These are phyloP conservation scores for Galendromus occidentalis DNA, from an alignment of 1,140 invertebrate genomes.

Conservation along the genomic window DNA sequence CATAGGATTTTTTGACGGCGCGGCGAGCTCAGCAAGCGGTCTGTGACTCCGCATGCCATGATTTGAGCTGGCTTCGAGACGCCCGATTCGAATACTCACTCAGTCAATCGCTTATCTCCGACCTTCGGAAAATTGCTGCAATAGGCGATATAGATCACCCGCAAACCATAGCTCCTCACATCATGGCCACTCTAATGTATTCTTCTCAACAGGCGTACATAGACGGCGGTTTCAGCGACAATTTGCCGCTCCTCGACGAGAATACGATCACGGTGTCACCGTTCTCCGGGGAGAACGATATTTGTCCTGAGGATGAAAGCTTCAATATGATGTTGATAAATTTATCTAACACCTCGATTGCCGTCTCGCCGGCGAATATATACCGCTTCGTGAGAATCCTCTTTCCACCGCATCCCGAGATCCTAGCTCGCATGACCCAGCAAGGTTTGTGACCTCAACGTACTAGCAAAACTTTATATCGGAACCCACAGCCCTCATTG, in stretches of 20 bases:
- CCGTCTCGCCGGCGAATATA: slow-evolving; percentile 67
- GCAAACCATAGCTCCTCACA: too few relatives aligned
- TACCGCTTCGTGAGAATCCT: slow-evolving; percentile 72
- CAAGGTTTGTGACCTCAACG: slow-evolving; percentile 47
- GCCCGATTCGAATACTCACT: too few relatives aligned
- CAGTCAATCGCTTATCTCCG: too few relatives aligned
- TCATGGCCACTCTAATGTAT: too few relatives aligned
- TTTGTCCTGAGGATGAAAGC: slow-evolving; percentile 70
- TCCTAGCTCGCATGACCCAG: slow-evolving; percentile 76
- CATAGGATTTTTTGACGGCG: too few relatives aligned
- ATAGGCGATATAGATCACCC: too few relatives aligned
- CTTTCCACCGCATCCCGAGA: slow-evolving; percentile 82
- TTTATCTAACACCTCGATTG: slow-evolving; percentile 81
- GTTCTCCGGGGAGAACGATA: slow-evolving; percentile 92
- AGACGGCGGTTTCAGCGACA: slow-evolving; percentile 91
- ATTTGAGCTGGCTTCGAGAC: too few relatives aligned
- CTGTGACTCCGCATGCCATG: too few relatives aligned
- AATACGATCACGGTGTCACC: slow-evolving; percentile 92
- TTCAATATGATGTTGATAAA: slow-evolving; percentile 45
- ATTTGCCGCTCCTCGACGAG: slow-evolving; percentile 75
- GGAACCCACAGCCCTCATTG: too few relatives aligned
- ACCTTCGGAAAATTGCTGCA: too few relatives aligned
- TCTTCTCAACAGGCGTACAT: slow-evolving; percentile 47
- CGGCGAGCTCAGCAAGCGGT: too few relatives aligned
- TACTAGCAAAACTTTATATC: too few relatives aligned